phyloP scores from a whole-genome alignment of 2,888 invertebrate species.

The Stramonita haemastoma region DNA sequence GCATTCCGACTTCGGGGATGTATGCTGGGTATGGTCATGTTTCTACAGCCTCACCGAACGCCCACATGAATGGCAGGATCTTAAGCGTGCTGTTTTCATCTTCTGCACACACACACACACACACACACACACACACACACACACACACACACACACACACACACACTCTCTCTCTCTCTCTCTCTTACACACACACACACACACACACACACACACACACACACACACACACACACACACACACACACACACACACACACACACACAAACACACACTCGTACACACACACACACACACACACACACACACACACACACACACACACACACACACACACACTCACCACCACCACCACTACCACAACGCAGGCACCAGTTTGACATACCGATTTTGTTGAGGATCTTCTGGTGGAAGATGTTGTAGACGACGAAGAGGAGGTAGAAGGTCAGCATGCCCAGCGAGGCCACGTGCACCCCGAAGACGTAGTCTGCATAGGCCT shows the following conservation, averaged over 20 bases:
- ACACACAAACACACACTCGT: not conserved
- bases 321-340: not conserved
- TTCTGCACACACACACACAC: not conserved
- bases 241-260: not conserved
- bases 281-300: not conserved
- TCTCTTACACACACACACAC: too few relatives aligned
- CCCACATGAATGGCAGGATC: too few relatives aligned
- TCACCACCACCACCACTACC: not conserved
- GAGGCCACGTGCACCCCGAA: constrained; percentile 36
- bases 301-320: not conserved
- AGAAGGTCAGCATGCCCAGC: constrained; percentile 36
- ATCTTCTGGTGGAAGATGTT: constrained; percentile 27
- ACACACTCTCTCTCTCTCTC: constrained; percentile 12
- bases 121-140: not conserved
- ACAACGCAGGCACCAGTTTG: not conserved
- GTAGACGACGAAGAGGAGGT: constrained; percentile 34
- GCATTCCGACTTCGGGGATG: too few relatives aligned
- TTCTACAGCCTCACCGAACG: too few relatives aligned
- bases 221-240: not conserved
- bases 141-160: not conserved
- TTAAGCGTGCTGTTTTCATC: too few relatives aligned
- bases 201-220: constrained; percentile 6
- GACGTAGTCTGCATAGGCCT: constrained; percentile 19
- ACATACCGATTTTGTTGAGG: constrained; percentile 23
- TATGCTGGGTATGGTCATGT: too few relatives aligned